Evolutionary conservation across 2,113 vertebrate genomes (phyloP).

Genomic region (Mola mola): DNA sequence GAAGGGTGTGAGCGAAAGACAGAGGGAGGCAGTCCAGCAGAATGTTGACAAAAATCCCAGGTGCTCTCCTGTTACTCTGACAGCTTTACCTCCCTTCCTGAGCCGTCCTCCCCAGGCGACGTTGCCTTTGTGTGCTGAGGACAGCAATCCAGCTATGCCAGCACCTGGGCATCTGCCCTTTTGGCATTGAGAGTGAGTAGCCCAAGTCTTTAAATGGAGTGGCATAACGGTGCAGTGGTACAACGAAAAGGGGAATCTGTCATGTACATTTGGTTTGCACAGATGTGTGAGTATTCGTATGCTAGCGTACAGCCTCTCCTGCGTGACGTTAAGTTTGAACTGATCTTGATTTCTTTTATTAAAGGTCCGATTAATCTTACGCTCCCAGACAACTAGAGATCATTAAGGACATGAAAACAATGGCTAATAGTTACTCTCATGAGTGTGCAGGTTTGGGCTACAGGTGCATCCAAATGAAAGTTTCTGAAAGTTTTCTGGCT

Average conservation of each 20-base stretch:
- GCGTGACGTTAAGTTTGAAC: slow-evolving; percentile 34
- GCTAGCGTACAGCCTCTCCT: too few species aligned
- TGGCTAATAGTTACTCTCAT: slow-evolving; percentile 37
- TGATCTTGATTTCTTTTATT: too few species aligned
- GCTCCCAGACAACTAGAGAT: slow-evolving; percentile 48
- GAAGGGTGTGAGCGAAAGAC: slow-evolving; percentile 16
- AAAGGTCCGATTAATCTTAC: slow-evolving; percentile 58
- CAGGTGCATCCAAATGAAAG: slow-evolving; percentile 27
- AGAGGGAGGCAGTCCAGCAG: slow-evolving; percentile 34
- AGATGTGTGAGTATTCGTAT: background rate
- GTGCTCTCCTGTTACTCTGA: slow-evolving; percentile 73
- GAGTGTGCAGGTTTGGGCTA: slow-evolving; percentile 36
- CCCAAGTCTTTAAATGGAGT: slow-evolving; percentile 56
- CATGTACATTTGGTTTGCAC: slow-evolving; percentile 3
- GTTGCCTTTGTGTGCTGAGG: slow-evolving; percentile 77
- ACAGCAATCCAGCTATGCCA: slow-evolving; percentile 68
- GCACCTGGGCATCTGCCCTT: slow-evolving; percentile 77
- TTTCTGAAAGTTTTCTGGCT: slow-evolving; percentile 10
- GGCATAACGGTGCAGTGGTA: slow-evolving; percentile 29
- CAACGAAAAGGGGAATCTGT: slow-evolving; percentile 21
- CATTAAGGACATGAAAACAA: slow-evolving; percentile 56
- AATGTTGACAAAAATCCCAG: slow-evolving; percentile 77
- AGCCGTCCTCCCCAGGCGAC: slow-evolving; percentile 65
- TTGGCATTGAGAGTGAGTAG: slow-evolving; percentile 70
- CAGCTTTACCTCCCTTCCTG: slow-evolving; percentile 53